Conservation (phyloP, 2,113 vertebrate species). For the Eudyptes chrysolophus region DNA sequence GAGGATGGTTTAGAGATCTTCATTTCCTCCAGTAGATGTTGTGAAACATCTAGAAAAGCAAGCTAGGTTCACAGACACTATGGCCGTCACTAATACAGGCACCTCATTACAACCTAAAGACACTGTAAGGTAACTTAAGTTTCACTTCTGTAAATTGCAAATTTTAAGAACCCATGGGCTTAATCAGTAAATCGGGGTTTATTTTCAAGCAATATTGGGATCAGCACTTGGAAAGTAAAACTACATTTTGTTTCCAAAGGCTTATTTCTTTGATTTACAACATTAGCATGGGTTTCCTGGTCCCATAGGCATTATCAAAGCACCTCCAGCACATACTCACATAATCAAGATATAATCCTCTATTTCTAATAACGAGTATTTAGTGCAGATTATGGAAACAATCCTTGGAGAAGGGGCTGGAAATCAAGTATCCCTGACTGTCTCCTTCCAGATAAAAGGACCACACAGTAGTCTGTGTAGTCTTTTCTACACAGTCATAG, state of each 20-base stretch:
- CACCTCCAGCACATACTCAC: not conserved
- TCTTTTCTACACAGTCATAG: not conserved
- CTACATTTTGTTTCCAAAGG: not conserved
- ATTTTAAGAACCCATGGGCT: not conserved
- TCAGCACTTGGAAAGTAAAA: not conserved
- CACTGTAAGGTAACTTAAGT: not conserved
- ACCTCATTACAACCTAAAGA: not conserved
- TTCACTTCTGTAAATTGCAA: not conserved
- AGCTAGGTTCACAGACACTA: not conserved
- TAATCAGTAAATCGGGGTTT: not conserved
- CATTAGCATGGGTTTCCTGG: not conserved
- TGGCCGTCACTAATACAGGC: not conserved
- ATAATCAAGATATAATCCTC: not conserved
- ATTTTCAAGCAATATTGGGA: not conserved
- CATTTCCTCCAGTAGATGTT: not conserved
- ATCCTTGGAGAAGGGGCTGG: not conserved
- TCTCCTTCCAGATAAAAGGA: not conserved
- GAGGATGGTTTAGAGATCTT: not conserved
- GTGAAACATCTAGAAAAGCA: not conserved
- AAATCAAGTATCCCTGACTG: not conserved
- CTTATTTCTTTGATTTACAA: not conserved
- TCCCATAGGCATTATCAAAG: not conserved
- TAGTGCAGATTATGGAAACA: not conserved
- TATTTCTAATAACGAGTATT: not conserved
- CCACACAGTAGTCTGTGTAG: not conserved